These are phyloP conservation scores for Mya arenaria DNA, from an alignment of 1,140 invertebrate genomes.

Conservation along the genomic window DNA sequence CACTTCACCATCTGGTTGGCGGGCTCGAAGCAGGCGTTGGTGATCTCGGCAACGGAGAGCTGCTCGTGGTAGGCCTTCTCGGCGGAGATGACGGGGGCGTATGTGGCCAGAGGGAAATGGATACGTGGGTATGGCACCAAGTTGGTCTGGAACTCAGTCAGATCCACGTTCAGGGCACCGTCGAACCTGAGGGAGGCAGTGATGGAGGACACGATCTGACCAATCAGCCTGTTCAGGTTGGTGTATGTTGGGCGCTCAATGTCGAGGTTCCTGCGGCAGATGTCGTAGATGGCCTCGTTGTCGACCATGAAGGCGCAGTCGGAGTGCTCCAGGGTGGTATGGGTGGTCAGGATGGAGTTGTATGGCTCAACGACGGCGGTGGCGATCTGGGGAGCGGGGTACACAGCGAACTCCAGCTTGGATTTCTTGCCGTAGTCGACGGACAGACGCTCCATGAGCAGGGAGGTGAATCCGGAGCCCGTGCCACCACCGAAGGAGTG, in stretches of 20 bases:
- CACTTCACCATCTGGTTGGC: slow-evolving; percentile 84
- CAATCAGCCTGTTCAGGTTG: slow-evolving; percentile 85
- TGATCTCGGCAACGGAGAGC: slow-evolving; percentile 82
- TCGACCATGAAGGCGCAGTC: slow-evolving; percentile 90
- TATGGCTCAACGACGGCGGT: slow-evolving; percentile 81
- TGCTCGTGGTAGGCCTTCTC: slow-evolving; percentile 81
- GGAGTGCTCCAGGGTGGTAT: slow-evolving; percentile 87
- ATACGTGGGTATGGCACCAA: slow-evolving; percentile 81
- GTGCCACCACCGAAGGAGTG: slow-evolving; percentile 83
- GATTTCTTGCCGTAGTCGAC: slow-evolving; percentile 95
- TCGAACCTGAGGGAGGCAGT: slow-evolving; percentile 86
- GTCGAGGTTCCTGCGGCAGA: slow-evolving; percentile 85
- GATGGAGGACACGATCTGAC: slow-evolving; percentile 86
- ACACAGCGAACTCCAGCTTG: slow-evolving; percentile 94
- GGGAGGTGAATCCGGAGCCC: slow-evolving; percentile 88
- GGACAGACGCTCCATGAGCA: slow-evolving; percentile 93
- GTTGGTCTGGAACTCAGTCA: slow-evolving; percentile 89
- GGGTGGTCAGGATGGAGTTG: slow-evolving; percentile 81
- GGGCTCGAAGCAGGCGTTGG: slow-evolving; percentile 92
- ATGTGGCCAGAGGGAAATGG: slow-evolving; percentile 79
- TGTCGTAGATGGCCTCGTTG: slow-evolving; percentile 78
- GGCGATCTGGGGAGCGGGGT: slow-evolving; percentile 92
- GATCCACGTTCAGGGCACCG: slow-evolving; percentile 87
- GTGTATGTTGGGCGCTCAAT: slow-evolving; percentile 89
- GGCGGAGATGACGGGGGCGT: slow-evolving; percentile 77